phyloP scores from a whole-genome alignment of 2,888 invertebrate genomes.

The Dusona sp. region DNA sequence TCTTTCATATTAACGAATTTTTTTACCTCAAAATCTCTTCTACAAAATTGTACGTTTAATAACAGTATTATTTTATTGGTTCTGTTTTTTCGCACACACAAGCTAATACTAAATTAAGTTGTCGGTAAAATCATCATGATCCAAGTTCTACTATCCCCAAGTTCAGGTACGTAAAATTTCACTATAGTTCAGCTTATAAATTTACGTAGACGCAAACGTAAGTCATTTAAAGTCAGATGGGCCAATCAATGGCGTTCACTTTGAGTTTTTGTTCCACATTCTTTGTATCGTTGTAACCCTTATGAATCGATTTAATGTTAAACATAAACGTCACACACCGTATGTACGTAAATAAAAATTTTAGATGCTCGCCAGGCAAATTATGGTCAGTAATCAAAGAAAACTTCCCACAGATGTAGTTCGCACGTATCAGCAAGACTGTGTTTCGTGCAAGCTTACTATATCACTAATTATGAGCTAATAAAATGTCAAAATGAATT shows the following conservation, averaged over 20 bases:
- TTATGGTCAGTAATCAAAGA: neutral
- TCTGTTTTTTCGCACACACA: neutral
- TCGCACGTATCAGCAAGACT: neutral
- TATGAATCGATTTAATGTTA: neutral
- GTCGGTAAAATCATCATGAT: neutral
- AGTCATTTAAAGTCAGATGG: neutral
- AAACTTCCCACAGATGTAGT: neutral
- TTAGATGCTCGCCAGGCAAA: too few relatives aligned
- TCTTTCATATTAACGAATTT: neutral
- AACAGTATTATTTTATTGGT: too few relatives aligned
- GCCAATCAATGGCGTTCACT: neutral
- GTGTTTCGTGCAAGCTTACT: too few relatives aligned
- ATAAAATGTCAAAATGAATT: neutral
- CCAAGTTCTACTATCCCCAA: conserved; percentile 41
- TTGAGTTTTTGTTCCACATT: neutral
- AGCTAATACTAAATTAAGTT: conserved; percentile 5
- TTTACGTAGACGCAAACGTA: neutral
- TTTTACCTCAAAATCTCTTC: neutral
- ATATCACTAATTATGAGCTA: too few relatives aligned
- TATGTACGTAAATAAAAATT: neutral
- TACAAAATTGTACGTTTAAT: too few relatives aligned
- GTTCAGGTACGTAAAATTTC: conserved; percentile 31
- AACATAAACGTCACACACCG: neutral
- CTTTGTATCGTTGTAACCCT: neutral
- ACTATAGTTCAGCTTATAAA: conserved; percentile 29